Base-by-base conservation (phyloP, 2,113 vertebrate species). In the Larimichthys polyactis region DNA sequence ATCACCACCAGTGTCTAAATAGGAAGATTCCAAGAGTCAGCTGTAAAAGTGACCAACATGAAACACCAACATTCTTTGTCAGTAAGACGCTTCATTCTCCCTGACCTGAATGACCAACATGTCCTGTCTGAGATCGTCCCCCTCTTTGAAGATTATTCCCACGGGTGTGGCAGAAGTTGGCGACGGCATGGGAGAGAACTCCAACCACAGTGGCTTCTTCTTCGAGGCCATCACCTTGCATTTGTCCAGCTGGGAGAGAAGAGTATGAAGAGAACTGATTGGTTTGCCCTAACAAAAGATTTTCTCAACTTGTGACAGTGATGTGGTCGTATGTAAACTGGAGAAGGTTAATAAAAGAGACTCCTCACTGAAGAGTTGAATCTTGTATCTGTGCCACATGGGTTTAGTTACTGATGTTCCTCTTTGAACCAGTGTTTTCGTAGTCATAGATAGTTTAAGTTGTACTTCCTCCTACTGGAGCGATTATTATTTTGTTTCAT, bases 71-170 rank as follows among this genome's bases (percentile, higher is more conserved):
- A n/a, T 7, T n/a, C 11, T 46, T 49, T n/a, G 46, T 20, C n/a
- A 57, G 6, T 43, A 52, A 71, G 6, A 12, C 17, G 15, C 19
- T 40, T 40, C 36, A 40, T 40, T 46, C 5, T 49, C 5, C 3
- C 44, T 29, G 17, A 96, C 95, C 94, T 96, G 95, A 69, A 96
- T 92, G 74, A 96, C 78, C 22, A 96, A 92, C 96, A 96, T 96
- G 90, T 96, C 96, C 91, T 96, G 95, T 29, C 96, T 79, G n/a
- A 96, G 94, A 90, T 96, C 96, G 55, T 96, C 96, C 0, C 96
- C 96, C n/a, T 95, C 71, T 89, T 96, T 96, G 84, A 96, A 96
- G 86, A 96, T 96, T 24, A 96, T 94, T 24, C 94, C 95, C 0
- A 96, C 92, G 11, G 94, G 90, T 48, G 88, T 68, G 16, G 43